Conservation (phyloP, 2,797 vertebrate species). For the Diceros bicornis region DNA sequence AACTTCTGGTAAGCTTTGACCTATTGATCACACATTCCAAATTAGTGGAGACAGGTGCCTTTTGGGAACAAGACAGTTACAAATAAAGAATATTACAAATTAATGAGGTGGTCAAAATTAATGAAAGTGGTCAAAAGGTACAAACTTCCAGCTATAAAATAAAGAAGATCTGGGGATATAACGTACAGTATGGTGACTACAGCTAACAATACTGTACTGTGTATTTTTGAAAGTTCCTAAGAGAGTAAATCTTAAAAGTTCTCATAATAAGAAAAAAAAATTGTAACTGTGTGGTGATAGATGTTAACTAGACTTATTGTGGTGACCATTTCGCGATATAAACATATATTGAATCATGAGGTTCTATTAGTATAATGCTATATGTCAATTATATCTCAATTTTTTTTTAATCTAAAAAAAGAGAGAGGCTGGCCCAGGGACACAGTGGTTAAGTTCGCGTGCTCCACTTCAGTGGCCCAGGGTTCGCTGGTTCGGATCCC, state of each 20-base stretch:
- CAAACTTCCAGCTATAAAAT: background rate
- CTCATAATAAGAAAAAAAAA: background rate
- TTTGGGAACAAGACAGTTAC: background rate
- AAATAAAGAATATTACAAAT: background rate
- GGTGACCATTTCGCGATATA: background rate
- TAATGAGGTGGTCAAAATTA: background rate
- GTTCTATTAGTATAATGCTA: background rate
- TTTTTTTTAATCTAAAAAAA: too few species aligned
- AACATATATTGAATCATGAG: background rate
- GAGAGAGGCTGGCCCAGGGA: too few species aligned
- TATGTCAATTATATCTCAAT: background rate
- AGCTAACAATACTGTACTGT: background rate
- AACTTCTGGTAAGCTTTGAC: slow-evolving; percentile 19
- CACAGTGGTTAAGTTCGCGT: too few species aligned
- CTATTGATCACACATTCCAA: background rate
- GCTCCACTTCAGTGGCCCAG: too few species aligned
- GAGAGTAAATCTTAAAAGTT: slow-evolving; percentile 19
- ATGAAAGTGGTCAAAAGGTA: background rate
- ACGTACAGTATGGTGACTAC: background rate
- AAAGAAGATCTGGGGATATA: background rate
- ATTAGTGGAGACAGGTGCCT: background rate
- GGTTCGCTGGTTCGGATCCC: too few species aligned
- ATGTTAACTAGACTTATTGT: background rate
- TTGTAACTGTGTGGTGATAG: background rate
- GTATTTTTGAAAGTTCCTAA: background rate